phyloP scores from a whole-genome alignment of 2,797 vertebrate species.

The Poecilia picta region DNA sequence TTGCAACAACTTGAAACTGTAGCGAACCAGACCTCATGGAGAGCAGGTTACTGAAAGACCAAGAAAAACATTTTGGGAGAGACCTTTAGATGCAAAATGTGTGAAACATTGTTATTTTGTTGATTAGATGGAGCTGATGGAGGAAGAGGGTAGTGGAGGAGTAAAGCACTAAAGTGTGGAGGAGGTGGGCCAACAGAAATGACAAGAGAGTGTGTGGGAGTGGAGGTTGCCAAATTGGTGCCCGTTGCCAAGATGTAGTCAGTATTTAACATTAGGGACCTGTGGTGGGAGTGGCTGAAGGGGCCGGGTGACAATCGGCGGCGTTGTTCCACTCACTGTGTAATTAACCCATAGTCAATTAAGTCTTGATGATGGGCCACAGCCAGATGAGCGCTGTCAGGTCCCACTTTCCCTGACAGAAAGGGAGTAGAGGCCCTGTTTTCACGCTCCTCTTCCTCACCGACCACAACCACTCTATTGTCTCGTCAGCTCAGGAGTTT shows the following conservation, averaged over 20 bases:
- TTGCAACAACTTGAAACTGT: not conserved
- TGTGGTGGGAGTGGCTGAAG: constrained; percentile 70
- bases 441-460: constrained; percentile 38
- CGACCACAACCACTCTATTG: constrained; percentile 46
- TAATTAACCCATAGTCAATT: constrained; percentile 79
- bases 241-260: constrained; percentile 62
- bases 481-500: constrained; percentile 42
- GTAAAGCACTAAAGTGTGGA: constrained; percentile 51
- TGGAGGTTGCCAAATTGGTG: constrained; percentile 68
- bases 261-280: constrained; percentile 78
- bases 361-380: constrained; percentile 66
- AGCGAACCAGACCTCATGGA: constrained; percentile 6
- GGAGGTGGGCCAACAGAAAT: constrained; percentile 58
- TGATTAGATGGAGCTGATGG: constrained; percentile 43
- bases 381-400: constrained; percentile 62
- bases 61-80: constrained; percentile 13
- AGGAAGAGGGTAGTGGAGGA: constrained; percentile 19
- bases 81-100: constrained; percentile 26
- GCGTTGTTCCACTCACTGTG: constrained; percentile 63
- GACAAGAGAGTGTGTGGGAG: constrained; percentile 68
- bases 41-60: constrained; percentile 6
- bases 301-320: constrained; percentile 66
- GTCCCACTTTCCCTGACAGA: constrained; percentile 51
- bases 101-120: constrained; percentile 38
- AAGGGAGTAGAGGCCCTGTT: constrained; percentile 51